These are phyloP conservation scores for Holothuria scabra DNA, from an alignment of 53 echinoderm and acorn worm genomes.

Conservation along the genomic window DNA sequence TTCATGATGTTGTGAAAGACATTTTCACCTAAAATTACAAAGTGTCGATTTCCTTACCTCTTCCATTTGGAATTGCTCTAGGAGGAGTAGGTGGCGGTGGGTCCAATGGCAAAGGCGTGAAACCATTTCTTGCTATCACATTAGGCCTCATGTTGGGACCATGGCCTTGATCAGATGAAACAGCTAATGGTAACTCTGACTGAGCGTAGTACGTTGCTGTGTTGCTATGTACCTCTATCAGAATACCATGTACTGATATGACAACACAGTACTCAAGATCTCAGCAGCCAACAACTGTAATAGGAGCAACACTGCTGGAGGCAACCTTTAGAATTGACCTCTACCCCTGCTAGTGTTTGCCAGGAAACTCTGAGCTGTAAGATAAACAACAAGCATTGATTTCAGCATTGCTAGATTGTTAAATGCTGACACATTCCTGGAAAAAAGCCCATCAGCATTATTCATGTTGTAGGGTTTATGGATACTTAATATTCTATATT, in stretches of 20 bases:
- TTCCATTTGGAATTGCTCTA: conserved; percentile 33
- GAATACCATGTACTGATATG: conserved; percentile 17
- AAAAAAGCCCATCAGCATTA: neutral
- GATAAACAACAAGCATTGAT: conserved; percentile 25
- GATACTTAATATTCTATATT: no score
- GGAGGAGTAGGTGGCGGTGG: conserved; percentile 40
- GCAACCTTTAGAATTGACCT: conserved; percentile 41
- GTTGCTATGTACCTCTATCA: conserved; percentile 26
- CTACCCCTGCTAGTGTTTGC: neutral
- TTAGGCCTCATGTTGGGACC: conserved; percentile 39
- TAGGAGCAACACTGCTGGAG: neutral
- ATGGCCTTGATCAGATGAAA: conserved; percentile 2
- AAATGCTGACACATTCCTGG: conserved; percentile 1
- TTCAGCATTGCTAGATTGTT: neutral
- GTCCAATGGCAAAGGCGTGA: conserved; percentile 25
- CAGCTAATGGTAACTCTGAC: no score
- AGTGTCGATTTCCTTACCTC: neutral
- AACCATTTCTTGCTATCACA: neutral
- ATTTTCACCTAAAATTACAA: neutral
- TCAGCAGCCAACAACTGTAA: neutral
- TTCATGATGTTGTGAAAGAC: no score
- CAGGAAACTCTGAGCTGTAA: conserved; percentile 7
- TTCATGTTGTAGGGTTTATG: no score
- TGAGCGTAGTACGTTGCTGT: neutral
- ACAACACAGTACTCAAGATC: conserved; percentile 2